Evolutionary conservation across 2,113 vertebrate genomes (phyloP), one percentile per base, ranked within the genome.

Genomic region (Leptocoma aspasia): DNA sequence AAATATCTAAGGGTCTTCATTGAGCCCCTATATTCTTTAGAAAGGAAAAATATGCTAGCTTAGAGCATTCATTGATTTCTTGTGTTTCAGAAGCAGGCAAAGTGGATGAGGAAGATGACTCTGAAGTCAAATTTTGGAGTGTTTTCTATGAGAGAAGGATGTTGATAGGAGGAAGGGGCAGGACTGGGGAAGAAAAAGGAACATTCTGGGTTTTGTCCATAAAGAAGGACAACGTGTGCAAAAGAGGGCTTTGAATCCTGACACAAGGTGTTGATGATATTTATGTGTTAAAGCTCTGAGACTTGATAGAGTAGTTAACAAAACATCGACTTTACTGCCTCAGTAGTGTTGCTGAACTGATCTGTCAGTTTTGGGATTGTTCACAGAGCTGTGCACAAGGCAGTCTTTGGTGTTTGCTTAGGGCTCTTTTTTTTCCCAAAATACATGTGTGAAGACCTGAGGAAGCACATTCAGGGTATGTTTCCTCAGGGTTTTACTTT

Each of bases 401-500:
- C 60, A 78, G 19, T 26, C 23, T 53, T n/a, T 42, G 53, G 12
- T 76, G 23, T 41, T 86, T 80, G 9, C 53, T 88, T 52, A n/a
- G 49, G 22, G 4, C 17, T 80, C 9, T 41, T 70, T 66, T 47
- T 61, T 42, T n/a, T 15, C 21, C 68, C 1, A 0, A 57, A 70
- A 35, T 31, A 57, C 7, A 6, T 1, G 3, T 39, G 15, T 30
- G 50, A 61, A 65, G 54, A n/a, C 20, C 6, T 86, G 69, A 71
- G 73, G 42, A 78, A 81, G 79, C 17, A 15, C 1, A 0, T 54
- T 68, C 31, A 37, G 3, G 24, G 6, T 20, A 24, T 22, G 47
- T 85, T 54, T 72, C 75, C 87, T 79, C 72, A n/a, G 50, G 72
- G 85, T 94, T 96, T 96, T 88, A 95, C 77, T 82, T 96, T 94